These are phyloP conservation scores for Sardinella longiceps DNA, from an alignment of 2,797 vertebrate species.

Conservation along the genomic window DNA sequence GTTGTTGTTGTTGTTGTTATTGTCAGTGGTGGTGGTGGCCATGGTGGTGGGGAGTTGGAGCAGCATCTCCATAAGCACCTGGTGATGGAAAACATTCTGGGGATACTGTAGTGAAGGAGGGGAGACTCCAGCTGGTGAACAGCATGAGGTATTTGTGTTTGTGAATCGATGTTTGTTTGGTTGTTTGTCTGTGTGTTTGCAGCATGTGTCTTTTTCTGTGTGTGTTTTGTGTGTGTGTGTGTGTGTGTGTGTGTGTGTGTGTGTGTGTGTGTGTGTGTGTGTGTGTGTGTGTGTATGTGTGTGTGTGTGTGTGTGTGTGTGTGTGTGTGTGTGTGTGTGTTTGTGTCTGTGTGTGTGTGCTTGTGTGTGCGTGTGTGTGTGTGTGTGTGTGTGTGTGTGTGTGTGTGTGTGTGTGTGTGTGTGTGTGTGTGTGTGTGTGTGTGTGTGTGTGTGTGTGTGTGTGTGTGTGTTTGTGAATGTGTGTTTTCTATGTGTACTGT, in stretches of 20 bases:
- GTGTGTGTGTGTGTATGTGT: slow-evolving; percentile 1
- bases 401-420: background rate
- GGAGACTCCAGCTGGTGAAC: slow-evolving; percentile 56
- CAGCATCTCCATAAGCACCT: slow-evolving; percentile 8
- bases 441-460: background rate
- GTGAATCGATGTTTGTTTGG: slow-evolving; percentile 48
- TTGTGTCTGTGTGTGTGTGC: slow-evolving; percentile 28
- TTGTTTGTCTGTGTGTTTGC: slow-evolving; percentile 23
- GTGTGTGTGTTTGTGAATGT: background rate
- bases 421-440: background rate
- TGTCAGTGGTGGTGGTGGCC: background rate
- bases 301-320: background rate
- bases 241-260: slow-evolving; percentile 46
- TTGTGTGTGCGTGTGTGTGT: slow-evolving; percentile 24
- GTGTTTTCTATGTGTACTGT: slow-evolving; percentile 64
- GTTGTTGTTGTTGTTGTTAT: background rate
- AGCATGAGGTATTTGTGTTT: slow-evolving; percentile 60
- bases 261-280: slow-evolving; percentile 24
- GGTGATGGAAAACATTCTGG: background rate
- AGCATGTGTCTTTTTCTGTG: background rate
- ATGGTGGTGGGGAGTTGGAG: background rate
- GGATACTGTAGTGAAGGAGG: background rate
- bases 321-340: slow-evolving; percentile 44
- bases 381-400: slow-evolving; percentile 34
- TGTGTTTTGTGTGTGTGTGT: slow-evolving; percentile 15